These are phyloP conservation scores for Pseudotriccus pelzelni DNA, from an alignment of 2,797 vertebrate species.

Conservation along the genomic window DNA sequence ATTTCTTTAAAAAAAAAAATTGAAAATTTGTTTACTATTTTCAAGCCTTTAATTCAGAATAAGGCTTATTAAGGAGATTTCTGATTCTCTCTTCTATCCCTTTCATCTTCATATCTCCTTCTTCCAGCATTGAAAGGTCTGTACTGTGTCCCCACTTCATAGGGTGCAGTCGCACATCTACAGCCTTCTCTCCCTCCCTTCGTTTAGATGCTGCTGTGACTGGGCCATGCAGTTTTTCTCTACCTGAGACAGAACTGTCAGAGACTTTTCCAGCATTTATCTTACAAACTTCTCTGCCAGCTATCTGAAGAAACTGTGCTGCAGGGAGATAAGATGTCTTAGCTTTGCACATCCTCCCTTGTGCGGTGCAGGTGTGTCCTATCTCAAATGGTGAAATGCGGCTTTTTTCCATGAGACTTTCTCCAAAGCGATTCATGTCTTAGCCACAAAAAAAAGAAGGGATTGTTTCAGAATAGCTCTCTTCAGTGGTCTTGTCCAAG, in stretches of 20 bases:
- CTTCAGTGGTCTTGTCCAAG: background rate
- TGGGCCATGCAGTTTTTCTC: background rate
- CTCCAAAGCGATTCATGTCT: background rate
- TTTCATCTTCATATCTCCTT: background rate
- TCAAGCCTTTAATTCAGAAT: background rate
- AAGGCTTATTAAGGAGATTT: background rate
- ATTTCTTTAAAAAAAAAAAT: background rate
- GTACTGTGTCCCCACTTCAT: background rate
- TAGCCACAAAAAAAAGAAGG: background rate
- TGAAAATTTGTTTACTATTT: background rate
- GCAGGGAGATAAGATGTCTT: background rate
- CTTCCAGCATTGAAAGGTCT: background rate
- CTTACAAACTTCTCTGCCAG: background rate
- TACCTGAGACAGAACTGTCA: background rate
- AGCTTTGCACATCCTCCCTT: background rate
- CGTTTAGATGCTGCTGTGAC: background rate
- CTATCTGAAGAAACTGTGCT: background rate
- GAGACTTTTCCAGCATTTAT: background rate
- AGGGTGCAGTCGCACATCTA: background rate
- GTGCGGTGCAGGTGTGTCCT: background rate
- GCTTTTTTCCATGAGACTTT: background rate
- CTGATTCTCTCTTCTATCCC: background rate
- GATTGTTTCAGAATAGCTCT: background rate
- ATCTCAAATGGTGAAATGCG: background rate
- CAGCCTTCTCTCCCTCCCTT: background rate